Conservation (phyloP, 2,888 invertebrate genomes). For the Lithophane semibrunnea region DNA sequence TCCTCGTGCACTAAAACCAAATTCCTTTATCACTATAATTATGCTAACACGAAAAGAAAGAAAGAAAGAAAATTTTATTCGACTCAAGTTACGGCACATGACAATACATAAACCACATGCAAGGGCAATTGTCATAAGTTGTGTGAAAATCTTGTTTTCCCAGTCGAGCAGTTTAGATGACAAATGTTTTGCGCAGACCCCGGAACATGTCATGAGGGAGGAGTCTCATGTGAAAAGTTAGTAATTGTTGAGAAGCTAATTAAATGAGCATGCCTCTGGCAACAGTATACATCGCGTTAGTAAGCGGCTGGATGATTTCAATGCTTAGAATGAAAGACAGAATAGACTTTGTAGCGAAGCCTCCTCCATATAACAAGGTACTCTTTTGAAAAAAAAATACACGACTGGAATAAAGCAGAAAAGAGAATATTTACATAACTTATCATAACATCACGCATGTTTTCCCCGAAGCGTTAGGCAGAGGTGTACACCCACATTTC, state of each 20-base stretch:
- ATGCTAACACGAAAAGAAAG: not conserved
- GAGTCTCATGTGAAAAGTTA: constrained; percentile 39
- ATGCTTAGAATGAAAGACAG: not conserved
- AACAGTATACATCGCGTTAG: not conserved
- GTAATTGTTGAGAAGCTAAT: constrained; percentile 34
- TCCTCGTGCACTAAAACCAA: not conserved
- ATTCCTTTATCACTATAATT: no score
- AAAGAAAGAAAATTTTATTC: not conserved
- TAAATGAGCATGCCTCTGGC: constrained; percentile 19
- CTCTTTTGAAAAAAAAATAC: not conserved
- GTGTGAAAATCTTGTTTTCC: constrained; percentile 43
- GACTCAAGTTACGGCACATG: no score
- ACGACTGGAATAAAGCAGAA: not conserved
- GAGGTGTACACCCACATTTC: no score
- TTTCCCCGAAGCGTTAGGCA: no score
- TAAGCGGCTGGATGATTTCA: not conserved
- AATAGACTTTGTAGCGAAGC: not conserved
- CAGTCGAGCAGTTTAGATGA: constrained; percentile 50
- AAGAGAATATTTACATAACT: not conserved
- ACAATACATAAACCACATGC: constrained; percentile 26
- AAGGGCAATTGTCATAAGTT: constrained; percentile 34
- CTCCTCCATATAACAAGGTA: not conserved
- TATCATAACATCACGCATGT: no score
- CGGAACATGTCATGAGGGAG: constrained; percentile 29
- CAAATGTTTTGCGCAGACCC: constrained; percentile 35